phyloP scores from a whole-genome alignment of 2,888 invertebrate genomes.

The Mythimna vitellina region DNA sequence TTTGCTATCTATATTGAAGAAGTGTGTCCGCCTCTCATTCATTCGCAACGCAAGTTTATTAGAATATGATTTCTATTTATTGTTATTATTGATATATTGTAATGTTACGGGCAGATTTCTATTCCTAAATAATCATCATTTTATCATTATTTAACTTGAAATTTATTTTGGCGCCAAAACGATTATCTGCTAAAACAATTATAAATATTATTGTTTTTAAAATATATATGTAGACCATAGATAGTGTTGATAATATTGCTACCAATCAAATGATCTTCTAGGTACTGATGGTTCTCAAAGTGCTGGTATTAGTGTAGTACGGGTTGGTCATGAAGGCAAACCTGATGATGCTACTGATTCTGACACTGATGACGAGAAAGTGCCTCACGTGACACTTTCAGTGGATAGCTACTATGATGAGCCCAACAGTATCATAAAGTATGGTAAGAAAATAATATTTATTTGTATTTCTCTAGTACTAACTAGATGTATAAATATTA shows the following conservation, averaged over 20 bases:
- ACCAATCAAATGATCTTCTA: slow-evolving; percentile 53
- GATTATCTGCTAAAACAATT: not conserved
- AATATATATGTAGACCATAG: not conserved
- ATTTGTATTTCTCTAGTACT: not conserved
- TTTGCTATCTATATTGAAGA: not conserved
- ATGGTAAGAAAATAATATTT: slow-evolving; percentile 76
- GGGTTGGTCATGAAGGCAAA: slow-evolving; percentile 89
- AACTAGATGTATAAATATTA: not conserved
- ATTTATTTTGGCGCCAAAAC: slow-evolving; percentile 68
- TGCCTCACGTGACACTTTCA: slow-evolving; percentile 92
- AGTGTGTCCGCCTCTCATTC: not conserved
- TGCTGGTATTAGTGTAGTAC: slow-evolving; percentile 91
- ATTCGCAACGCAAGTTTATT: not conserved
- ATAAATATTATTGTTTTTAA: slow-evolving; percentile 1
- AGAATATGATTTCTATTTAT: not conserved
- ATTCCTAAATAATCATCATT: not conserved
- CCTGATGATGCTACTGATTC: slow-evolving; percentile 91
- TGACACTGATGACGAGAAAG: slow-evolving; percentile 90
- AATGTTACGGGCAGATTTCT: not conserved
- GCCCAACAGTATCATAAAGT: slow-evolving; percentile 88
- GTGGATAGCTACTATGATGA: slow-evolving; percentile 92
- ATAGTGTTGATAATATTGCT: slow-evolving; percentile 1
- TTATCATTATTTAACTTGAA: not conserved
- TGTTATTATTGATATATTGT: not conserved
- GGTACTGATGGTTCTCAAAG: slow-evolving; percentile 90